These are phyloP conservation scores for Accipiter fasciatus DNA, from an alignment of 2,797 vertebrate species.

Conservation along the genomic window DNA sequence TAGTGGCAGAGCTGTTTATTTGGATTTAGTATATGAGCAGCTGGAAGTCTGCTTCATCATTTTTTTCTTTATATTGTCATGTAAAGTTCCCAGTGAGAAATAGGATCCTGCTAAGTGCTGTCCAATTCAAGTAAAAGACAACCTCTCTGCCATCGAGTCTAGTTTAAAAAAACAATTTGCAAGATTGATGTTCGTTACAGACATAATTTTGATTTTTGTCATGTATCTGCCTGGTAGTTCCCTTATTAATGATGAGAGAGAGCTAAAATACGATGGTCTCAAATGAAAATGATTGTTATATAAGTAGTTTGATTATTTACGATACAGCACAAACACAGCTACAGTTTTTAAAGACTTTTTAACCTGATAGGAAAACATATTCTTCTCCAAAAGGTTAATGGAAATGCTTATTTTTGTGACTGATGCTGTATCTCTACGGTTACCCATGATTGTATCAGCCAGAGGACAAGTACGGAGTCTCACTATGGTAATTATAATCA, in stretches of 20 bases:
- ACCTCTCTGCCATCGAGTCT: neutral
- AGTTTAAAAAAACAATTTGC: constrained; percentile 10
- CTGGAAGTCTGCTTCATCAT: neutral
- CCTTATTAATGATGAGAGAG: neutral
- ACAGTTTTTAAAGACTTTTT: constrained; percentile 47
- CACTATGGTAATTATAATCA: constrained; percentile 99
- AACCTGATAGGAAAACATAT: constrained; percentile 61
- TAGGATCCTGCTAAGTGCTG: neutral
- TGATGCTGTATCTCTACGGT: neutral
- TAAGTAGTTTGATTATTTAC: constrained; percentile 55
- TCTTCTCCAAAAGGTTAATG: constrained; percentile 58
- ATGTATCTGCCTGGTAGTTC: neutral
- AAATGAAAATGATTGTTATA: neutral
- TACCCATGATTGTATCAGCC: constrained; percentile 74
- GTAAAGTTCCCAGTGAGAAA: neutral
- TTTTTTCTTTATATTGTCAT: neutral
- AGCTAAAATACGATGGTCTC: neutral
- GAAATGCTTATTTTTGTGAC: constrained; percentile 19
- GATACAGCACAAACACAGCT: constrained; percentile 63
- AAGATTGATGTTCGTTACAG: neutral
- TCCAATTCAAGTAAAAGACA: neutral
- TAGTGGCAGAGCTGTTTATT: neutral
- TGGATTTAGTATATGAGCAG: neutral
- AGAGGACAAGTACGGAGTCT: constrained; percentile 95
- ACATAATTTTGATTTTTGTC: neutral